Percentiles rank a stretch among this genome's conserved stretches.
Evolutionary conservation across 1,140 invertebrate species (phyloP).

Genomic region (Trachelipus rathkii): DNA sequence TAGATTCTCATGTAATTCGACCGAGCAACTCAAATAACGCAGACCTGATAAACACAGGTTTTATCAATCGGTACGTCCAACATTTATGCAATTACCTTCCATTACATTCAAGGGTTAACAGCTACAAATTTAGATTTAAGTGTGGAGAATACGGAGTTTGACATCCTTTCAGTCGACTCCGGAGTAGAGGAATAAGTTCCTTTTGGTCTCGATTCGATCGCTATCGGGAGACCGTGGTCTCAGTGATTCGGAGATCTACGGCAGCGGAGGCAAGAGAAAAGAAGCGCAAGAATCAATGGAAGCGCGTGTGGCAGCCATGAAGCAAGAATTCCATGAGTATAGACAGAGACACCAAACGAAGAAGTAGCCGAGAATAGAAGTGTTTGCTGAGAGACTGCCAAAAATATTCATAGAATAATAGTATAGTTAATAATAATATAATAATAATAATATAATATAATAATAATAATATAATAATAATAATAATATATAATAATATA

Average conservation of each 20-base stretch:
- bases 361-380: constrained; percentile 50
- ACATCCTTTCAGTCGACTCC: constrained; percentile 55
- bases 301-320: constrained; percentile 84
- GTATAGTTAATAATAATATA: too few relatives aligned
- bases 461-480: too few relatives aligned
- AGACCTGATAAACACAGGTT: background rate
- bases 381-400: constrained; percentile 44
- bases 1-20: constrained; percentile 61
- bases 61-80: background rate
- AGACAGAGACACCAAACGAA: constrained; percentile 71
- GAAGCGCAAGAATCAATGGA: constrained; percentile 71
- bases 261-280: constrained; percentile 45
- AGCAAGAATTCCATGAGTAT: constrained; percentile 92
- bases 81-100: constrained; percentile 44
- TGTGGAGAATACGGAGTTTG: constrained; percentile 94
- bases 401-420: too few relatives aligned
- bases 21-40: background rate
- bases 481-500: too few relatives aligned
- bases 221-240: constrained; percentile 48
- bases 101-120: constrained; percentile 32
- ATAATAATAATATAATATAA: too few relatives aligned
- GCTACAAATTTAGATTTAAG: constrained; percentile 64
- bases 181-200: constrained; percentile 52
- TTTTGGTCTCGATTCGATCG: constrained; percentile 43
- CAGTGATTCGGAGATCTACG: constrained; percentile 51